Conservation (phyloP, 2,888 invertebrate species). For the Hedychridium roseum region DNA sequence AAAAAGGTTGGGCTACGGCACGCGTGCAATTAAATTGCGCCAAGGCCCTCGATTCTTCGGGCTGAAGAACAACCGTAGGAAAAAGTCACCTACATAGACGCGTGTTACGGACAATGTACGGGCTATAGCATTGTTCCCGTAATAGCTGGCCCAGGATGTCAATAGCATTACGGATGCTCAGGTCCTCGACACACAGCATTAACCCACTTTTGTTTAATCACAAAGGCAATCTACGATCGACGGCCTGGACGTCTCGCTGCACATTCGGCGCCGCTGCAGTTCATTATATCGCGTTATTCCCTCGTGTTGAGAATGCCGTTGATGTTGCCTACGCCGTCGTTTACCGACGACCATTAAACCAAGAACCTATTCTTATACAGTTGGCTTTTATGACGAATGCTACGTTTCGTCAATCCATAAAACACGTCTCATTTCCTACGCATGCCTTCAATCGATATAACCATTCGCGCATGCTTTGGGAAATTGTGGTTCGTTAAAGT, state of each 20-base stretch:
- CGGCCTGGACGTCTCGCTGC: conserved; percentile 31
- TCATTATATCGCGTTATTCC: conserved; percentile 20
- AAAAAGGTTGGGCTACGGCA: conserved; percentile 21
- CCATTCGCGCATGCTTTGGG: too few relatives aligned
- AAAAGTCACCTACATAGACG: conserved; percentile 19
- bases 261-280: conserved; percentile 20
- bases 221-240: conserved; percentile 39
- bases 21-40: conserved; percentile 46
- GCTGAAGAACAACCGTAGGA: conserved; percentile 12
- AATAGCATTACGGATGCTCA: conserved; percentile 43
- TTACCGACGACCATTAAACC: too few relatives aligned
- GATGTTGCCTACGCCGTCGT: too few relatives aligned
- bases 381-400: too few relatives aligned
- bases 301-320: not conserved
- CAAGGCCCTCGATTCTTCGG: conserved; percentile 42
- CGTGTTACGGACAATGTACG: conserved; percentile 42
- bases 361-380: too few relatives aligned
- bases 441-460: too few relatives aligned
- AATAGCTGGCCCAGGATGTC: conserved; percentile 46
- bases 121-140: conserved; percentile 39
- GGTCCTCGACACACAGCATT: conserved; percentile 40
- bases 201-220: conserved; percentile 51
- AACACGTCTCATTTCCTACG: too few relatives aligned
- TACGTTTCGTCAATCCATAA: too few relatives aligned
- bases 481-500: too few relatives aligned